Conservation (phyloP, 2,113 vertebrate species). For the Sebastes schlegelii region DNA sequence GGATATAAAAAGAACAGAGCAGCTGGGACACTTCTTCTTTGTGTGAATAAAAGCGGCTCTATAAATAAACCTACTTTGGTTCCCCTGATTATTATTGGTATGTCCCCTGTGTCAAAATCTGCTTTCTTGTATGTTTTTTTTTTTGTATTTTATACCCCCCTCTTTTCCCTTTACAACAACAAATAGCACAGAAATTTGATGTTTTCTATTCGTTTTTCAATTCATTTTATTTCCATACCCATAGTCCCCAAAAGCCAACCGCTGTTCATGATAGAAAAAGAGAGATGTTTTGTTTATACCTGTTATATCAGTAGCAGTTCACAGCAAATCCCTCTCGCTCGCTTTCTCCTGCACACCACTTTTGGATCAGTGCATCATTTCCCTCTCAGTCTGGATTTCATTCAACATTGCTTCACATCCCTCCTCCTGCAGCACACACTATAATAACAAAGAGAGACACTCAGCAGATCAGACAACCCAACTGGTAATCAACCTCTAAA, state of each 20-base stretch:
- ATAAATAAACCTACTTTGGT: constrained; percentile 32
- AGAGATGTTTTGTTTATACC: not conserved
- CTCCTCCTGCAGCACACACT: not conserved
- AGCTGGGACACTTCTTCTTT: constrained; percentile 4
- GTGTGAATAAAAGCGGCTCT: constrained; percentile 18
- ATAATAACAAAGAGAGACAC: constrained; percentile 8
- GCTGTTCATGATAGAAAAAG: not conserved
- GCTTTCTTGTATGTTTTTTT: not conserved
- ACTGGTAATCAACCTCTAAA: constrained; percentile 58
- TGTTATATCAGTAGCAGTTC: not conserved
- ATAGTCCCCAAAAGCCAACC: not conserved
- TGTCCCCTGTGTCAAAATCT: not conserved
- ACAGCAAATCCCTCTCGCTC: not conserved
- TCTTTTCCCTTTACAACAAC: not conserved
- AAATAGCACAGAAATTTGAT: not conserved
- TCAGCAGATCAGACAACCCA: constrained; percentile 35
- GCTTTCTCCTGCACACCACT: not conserved
- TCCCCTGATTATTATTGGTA: not conserved
- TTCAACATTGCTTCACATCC: constrained; percentile 42
- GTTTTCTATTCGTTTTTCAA: not conserved
- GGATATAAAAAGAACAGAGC: constrained; percentile 1
- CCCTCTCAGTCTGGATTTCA: constrained; percentile 6
- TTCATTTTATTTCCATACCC: not conserved
- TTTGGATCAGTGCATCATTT: constrained; percentile 15
- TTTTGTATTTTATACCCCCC: not conserved